Evolutionary conservation across 2,797 vertebrate genomes (phyloP), one percentile per base, ranked within the genome.

Genomic region (Macropodus opercularis): DNA sequence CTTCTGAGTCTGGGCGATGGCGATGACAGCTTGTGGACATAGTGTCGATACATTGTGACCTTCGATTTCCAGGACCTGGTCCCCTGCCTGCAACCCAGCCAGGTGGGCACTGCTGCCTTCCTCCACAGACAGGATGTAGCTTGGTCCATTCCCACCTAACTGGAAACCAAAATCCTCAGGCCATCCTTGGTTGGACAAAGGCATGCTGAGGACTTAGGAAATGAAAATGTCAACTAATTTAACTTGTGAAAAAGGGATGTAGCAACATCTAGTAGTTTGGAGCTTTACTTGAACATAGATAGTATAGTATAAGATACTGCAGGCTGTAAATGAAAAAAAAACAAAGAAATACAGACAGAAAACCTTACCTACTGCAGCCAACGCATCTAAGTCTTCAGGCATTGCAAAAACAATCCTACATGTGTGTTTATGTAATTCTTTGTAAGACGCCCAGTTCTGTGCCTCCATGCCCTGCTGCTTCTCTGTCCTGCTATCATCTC

Each of bases 61-160:
- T 79, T 99, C 97, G 5, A 99, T 92, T 87, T 99, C 97, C 90
- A 99, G 89, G 46, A 99, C 94, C 87, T 99, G 94, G 55, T 99
- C 97, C 0, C 97, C 97, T 0, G 94, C 93, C 63, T 92, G 93
- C 61, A 99, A 66, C 6, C 97, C 97, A 0, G 96, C 97, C 2
- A 90, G 77, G 7, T 96, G 93, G 2, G 97, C 97, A 0, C 94
- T 95, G 93, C 97, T 98, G 42, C 96, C 95, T 18, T 97, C 94
- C 66, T 95, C 94, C 84, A 99, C 97, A 8, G 93, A 91, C 31
- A 98, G 69, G 79, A 99, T 94, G 81, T 96, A 98, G 87, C 95
- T 95, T 0, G 97, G 97, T 8, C 97, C 95, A 0, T 43, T 89
- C 38, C 97, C 97, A 0, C 93, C 91, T 27, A 99, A 89, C 71